A percentile compares a stretch with the other conserved stretches of the same genome.
These are phyloP conservation scores for Calcarius ornatus DNA, from an alignment of 2,113 vertebrate genomes.

Conservation along the genomic window DNA sequence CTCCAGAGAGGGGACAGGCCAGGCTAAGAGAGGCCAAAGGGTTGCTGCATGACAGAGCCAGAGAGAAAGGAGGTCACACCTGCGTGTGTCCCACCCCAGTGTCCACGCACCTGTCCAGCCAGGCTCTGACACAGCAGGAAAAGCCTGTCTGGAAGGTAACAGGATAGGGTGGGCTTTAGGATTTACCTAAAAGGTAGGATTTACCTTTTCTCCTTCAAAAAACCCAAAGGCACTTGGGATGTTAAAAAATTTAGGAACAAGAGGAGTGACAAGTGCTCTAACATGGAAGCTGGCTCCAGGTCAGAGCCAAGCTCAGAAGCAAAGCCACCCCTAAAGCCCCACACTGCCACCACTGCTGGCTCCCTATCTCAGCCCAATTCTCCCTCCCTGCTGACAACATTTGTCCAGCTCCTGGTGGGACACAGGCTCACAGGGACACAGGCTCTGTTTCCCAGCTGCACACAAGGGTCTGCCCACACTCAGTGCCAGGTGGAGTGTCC, in stretches of 20 bases:
- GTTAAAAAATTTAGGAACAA: neutral
- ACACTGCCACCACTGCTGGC: accelerated
- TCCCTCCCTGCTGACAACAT: neutral
- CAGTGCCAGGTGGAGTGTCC: slow-evolving; percentile 15
- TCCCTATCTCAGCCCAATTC: accelerated
- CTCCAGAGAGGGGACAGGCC: neutral
- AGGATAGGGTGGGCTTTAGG: accelerated
- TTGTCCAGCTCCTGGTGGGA: accelerated
- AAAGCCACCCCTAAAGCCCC: neutral
- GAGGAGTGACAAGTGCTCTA: neutral
- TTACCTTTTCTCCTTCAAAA: neutral
- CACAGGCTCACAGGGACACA: neutral
- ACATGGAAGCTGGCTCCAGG: neutral
- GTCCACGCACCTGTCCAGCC: neutral
- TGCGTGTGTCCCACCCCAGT: accelerated
- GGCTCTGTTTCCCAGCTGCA: accelerated
- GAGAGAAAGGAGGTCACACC: neutral
- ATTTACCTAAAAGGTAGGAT: no score
- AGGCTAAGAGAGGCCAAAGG: neutral
- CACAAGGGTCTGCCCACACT: neutral
- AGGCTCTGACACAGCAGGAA: neutral
- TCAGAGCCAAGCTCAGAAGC: neutral
- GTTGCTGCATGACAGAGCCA: neutral
- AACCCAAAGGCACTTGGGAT: neutral
- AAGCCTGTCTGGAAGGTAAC: neutral